Evolutionary conservation across 2,797 vertebrate species (phyloP).

Genomic region (Sciaenops ocellatus): DNA sequence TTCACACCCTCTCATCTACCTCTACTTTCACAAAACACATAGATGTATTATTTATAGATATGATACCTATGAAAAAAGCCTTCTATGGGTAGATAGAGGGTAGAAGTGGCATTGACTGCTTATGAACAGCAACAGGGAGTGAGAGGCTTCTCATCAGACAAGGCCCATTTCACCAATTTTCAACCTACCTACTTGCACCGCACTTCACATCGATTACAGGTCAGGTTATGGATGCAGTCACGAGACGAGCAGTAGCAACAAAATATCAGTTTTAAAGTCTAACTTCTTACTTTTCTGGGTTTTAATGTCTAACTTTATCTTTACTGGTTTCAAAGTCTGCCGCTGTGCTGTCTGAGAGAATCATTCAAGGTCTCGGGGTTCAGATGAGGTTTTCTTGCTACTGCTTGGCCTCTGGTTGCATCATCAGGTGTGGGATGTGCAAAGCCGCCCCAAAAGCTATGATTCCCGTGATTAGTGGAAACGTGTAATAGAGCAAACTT

Average conservation of each 20-base stretch:
- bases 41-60: no score
- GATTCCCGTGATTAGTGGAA: slow-evolving; percentile 45
- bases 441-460: slow-evolving; percentile 1
- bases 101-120: neutral
- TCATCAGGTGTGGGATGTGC: slow-evolving; percentile 47
- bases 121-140: neutral
- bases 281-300: neutral
- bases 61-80: neutral
- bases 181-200: neutral
- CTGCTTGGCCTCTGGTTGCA: slow-evolving; percentile 54
- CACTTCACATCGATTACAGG: neutral
- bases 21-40: neutral
- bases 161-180: slow-evolving; percentile 7
- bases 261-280: neutral
- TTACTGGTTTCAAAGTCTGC: slow-evolving; percentile 29
- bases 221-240: no score
- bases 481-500: slow-evolving; percentile 13
- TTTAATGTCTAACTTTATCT: slow-evolving; percentile 24
- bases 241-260: neutral
- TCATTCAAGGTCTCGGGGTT: slow-evolving; percentile 36
- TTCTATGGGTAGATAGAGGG: neutral
- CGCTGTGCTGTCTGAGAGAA: neutral
- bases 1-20: neutral
- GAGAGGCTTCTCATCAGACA: neutral
- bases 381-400: slow-evolving; percentile 49